Evolutionary conservation across 2,113 vertebrate species (phyloP).

Genomic region (Hucho hucho): DNA sequence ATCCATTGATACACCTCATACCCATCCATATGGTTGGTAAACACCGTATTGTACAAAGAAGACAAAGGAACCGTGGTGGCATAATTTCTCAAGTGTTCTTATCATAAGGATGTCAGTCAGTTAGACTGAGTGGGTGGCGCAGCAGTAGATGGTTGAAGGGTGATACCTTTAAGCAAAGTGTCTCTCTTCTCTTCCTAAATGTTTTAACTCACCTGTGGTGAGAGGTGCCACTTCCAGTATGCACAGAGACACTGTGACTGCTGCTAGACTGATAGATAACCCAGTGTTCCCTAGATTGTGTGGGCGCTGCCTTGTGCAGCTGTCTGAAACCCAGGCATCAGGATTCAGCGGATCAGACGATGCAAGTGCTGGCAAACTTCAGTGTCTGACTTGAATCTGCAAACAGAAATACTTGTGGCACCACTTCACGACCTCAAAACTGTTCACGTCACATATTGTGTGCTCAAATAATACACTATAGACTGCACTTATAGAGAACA

Average conservation of each 20-base stretch:
- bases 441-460: background rate
- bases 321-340: background rate
- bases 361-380: background rate
- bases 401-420: background rate
- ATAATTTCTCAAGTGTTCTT: background rate
- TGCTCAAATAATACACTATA: too few relatives aligned
- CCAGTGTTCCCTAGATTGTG: slow-evolving; percentile 40
- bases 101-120: background rate
- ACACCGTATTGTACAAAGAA: background rate
- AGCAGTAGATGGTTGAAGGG: background rate
- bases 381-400: slow-evolving; percentile 1
- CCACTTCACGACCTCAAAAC: background rate
- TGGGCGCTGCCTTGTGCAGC: background rate
- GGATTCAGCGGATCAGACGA: background rate
- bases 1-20: background rate
- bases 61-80: background rate
- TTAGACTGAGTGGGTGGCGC: background rate
- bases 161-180: background rate
- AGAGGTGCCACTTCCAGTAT: background rate
- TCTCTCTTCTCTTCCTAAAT: background rate
- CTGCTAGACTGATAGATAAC: slow-evolving; percentile 14
- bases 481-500: too few relatives aligned
- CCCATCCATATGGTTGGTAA: background rate
- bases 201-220: background rate
- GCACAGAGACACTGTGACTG: background rate